Conservation (phyloP, 2,888 invertebrate species). For the Scaptodrosophila latifasciaeformis region DNA sequence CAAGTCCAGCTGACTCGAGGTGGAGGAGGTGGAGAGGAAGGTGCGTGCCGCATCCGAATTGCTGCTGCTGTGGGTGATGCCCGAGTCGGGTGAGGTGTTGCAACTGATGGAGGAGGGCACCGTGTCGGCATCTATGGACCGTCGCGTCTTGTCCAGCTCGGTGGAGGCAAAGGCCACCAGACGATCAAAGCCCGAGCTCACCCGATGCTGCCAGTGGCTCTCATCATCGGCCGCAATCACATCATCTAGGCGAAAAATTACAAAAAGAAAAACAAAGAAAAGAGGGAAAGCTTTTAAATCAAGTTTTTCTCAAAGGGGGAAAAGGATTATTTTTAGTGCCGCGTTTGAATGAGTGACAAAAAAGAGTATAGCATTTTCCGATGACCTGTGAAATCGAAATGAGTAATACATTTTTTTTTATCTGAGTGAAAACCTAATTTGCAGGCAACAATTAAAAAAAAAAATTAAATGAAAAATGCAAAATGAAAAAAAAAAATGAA, state of each 20-base stretch:
- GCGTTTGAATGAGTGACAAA: too few relatives aligned
- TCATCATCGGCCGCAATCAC: slow-evolving; percentile 83
- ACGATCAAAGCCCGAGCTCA: slow-evolving; percentile 94
- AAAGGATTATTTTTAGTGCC: too few relatives aligned
- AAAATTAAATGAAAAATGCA: slow-evolving; percentile 26
- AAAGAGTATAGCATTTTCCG: slow-evolving; percentile 38
- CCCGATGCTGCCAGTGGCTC: slow-evolving; percentile 94
- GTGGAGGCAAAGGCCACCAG: slow-evolving; percentile 94
- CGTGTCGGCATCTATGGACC: slow-evolving; percentile 85
- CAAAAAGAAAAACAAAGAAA: slow-evolving; percentile 5
- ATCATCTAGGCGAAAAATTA: slow-evolving; percentile 62
- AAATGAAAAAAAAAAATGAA: slow-evolving; percentile 32
- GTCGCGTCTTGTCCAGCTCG: slow-evolving; percentile 89
- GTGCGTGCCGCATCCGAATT: slow-evolving; percentile 73
- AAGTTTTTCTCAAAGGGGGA: too few relatives aligned
- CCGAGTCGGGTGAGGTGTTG: slow-evolving; percentile 91
- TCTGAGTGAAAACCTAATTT: too few relatives aligned
- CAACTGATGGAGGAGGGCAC: slow-evolving; percentile 78
- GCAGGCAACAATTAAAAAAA: slow-evolving; percentile 9
- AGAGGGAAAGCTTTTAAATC: neutral
- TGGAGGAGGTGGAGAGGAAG: slow-evolving; percentile 76
- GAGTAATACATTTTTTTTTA: too few relatives aligned
- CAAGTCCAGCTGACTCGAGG: slow-evolving; percentile 74
- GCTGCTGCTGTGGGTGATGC: slow-evolving; percentile 83
- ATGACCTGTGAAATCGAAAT: too few relatives aligned